Base-by-base conservation (phyloP, 2,797 vertebrate genomes). In the Periophthalmus magnuspinnatus region DNA sequence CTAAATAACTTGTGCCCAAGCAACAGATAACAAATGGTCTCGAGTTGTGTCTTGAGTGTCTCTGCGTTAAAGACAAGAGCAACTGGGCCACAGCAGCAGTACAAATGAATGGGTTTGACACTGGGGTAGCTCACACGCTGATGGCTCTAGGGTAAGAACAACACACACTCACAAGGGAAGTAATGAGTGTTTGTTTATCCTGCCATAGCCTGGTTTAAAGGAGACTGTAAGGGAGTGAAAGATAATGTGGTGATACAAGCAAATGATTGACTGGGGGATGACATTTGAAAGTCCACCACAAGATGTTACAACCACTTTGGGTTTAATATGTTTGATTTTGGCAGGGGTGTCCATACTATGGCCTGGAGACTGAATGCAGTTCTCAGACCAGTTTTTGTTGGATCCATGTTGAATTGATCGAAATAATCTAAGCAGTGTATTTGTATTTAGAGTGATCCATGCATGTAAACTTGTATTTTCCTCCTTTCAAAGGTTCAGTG, bases 21-120 rank as follows among this genome's bases (percentile, higher is more conserved):
- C 83, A 92, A 93, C 90, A 90, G 86, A 92, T 90, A 93, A 91
- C 90, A 91, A 91, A 92, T 91, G 89, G 87, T 86, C 89, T 89
- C 85, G 80, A 86, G 90, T 89, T 90, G 89, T 82, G 86, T 74
- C 84, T 88, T 81, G 74, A 87, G 87, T 87, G 85, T 88, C 84
- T 78, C 80, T 70, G 83, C 72, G 84, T 89, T 88, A 91, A 91
- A 90, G 90, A 90, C 87, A 88, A 92, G 88, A 89, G 86, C 91
- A 91, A 91, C 87, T 88, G 84, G 76, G 75, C 77, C 55, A 32
- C 55, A 28, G 75, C 55, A 28, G 75, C 66, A 65, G 75, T 75
- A 85, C 74, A 83, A 86, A 88, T 81, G 80, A 79, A 80, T 16
- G 6, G 19, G 61, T 77, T 75, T 66, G 63, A 47, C 69, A 72